Conservation (phyloP, 2,888 invertebrate species). For the Lithosia quadra region DNA sequence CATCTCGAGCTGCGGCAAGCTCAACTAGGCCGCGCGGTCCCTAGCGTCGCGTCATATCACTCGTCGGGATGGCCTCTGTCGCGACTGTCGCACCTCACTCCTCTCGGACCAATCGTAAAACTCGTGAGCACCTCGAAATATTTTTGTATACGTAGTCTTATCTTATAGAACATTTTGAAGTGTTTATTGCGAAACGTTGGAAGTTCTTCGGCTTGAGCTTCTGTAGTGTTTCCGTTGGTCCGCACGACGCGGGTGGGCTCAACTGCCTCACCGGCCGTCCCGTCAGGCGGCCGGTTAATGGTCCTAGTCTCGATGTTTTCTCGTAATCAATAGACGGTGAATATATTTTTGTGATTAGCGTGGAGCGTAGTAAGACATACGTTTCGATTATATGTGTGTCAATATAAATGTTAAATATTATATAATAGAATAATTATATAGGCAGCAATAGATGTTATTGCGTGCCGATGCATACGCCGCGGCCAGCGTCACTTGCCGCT, state of each 20-base stretch:
- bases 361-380: conserved; percentile 35
- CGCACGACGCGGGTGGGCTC: conserved; percentile 28
- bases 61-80: conserved; percentile 20
- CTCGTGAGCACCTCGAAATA: conserved; percentile 49
- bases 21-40: conserved; percentile 76
- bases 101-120: conserved; percentile 50
- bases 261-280: background rate
- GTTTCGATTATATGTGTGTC: conserved; percentile 42
- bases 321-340: conserved; percentile 33
- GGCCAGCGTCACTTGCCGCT: conserved; percentile 32
- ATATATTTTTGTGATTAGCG: conserved; percentile 57
- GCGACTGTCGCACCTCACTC: conserved; percentile 45
- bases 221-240: conserved; percentile 30
- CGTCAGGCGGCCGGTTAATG: conserved; percentile 11
- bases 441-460: conserved; percentile 17
- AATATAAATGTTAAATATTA: conserved; percentile 57
- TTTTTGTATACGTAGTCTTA: conserved; percentile 55
- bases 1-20: conserved; percentile 92
- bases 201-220: conserved; percentile 58
- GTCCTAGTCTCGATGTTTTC: conserved; percentile 39
- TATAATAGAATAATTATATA: conserved; percentile 48
- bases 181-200: conserved; percentile 53
- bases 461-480: background rate
- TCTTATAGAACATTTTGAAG: conserved; percentile 49
- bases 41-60: conserved; percentile 19